Conservation (phyloP, 2,797 vertebrate genomes). For the Sebastes minor region DNA sequence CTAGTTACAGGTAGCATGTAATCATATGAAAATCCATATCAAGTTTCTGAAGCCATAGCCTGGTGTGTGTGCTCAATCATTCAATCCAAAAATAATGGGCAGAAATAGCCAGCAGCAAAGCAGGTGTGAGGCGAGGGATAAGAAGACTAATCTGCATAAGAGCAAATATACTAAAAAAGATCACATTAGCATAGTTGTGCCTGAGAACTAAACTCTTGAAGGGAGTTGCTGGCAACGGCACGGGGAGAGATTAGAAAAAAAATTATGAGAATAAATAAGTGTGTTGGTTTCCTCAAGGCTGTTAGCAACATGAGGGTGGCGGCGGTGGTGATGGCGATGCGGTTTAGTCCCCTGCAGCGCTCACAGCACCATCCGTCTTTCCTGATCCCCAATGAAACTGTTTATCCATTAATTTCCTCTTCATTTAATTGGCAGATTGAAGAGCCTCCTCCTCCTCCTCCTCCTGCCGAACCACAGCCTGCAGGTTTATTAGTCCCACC, state of each 20-base stretch:
- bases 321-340: constrained; percentile 3
- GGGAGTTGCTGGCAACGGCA: constrained; percentile 24
- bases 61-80: not conserved
- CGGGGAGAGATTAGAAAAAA: constrained; percentile 14
- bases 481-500: constrained; percentile 67
- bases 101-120: constrained; percentile 30
- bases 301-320: constrained; percentile 16
- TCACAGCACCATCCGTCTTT: constrained; percentile 43
- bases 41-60: not conserved
- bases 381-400: constrained; percentile 59
- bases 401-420: constrained; percentile 67
- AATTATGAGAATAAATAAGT: constrained; percentile 41
- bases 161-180: constrained; percentile 47
- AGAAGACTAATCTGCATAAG: constrained; percentile 40
- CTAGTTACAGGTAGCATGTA: not conserved
- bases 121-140: constrained; percentile 47
- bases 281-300: constrained; percentile 42
- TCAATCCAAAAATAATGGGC: constrained; percentile 43
- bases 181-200: constrained; percentile 49
- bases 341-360: constrained; percentile 15
- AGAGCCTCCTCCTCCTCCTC: constrained; percentile 14
- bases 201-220: constrained; percentile 35
- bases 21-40: constrained; percentile 9
- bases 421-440: constrained; percentile 66
- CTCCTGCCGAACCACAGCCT: constrained; percentile 36